phyloP scores from a whole-genome alignment of 2,797 vertebrate genomes.

The Oreochromis grahami region DNA sequence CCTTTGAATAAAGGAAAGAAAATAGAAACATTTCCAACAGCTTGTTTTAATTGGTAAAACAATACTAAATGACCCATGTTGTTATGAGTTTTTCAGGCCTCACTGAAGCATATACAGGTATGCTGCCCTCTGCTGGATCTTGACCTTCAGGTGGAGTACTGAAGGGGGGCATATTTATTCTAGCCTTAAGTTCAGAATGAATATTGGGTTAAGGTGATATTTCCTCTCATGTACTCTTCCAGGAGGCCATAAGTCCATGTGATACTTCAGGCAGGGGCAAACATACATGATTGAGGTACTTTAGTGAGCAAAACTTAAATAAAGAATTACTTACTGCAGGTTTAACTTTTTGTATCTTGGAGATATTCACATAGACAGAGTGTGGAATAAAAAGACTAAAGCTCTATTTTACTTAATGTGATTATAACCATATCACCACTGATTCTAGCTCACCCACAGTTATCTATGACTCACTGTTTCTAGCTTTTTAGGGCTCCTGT shows the following conservation, averaged over 20 bases:
- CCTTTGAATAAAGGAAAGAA: too few relatives aligned
- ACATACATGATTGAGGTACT: accelerated
- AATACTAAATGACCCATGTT: too few relatives aligned
- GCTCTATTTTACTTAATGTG: not conserved
- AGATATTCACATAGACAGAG: not conserved
- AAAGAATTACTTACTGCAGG: not conserved
- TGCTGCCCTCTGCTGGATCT: too few relatives aligned
- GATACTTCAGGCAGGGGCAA: accelerated
- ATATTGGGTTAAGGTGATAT: not conserved
- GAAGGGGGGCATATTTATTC: not conserved
- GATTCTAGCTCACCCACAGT: not conserved
- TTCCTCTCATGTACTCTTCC: accelerated
- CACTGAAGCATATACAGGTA: too few relatives aligned
- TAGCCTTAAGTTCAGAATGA: not conserved
- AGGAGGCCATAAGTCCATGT: not conserved
- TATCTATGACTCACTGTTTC: not conserved
- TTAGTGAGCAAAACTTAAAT: not conserved
- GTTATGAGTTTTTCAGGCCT: too few relatives aligned
- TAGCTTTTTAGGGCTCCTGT: not conserved
- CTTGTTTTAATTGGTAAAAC: too few relatives aligned
- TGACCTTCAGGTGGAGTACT: too few relatives aligned
- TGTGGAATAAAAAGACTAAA: not conserved
- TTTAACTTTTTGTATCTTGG: not conserved
- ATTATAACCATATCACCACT: accelerated
- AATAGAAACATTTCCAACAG: too few relatives aligned